Evolutionary conservation across 2,113 vertebrate species (phyloP).

Genomic region (Sorex fumeus): DNA sequence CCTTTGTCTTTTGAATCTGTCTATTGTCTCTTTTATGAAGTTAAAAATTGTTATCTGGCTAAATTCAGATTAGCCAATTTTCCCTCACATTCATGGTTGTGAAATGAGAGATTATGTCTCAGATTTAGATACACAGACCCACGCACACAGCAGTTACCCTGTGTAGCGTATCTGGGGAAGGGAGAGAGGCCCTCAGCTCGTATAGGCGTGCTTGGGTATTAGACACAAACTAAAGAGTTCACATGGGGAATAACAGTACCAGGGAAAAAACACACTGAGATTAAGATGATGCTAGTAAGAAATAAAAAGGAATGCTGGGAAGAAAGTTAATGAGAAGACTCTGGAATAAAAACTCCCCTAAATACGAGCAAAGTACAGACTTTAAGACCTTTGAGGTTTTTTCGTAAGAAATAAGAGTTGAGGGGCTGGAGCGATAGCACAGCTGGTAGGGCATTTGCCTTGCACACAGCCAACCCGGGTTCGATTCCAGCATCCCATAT

Average conservation of each 20-base stretch:
- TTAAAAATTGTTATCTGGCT: constrained; percentile 26
- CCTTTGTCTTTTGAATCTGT: constrained; percentile 22
- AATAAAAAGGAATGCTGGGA: not conserved
- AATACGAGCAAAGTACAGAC: not conserved
- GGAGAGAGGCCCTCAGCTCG: not conserved
- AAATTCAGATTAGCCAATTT: constrained; percentile 15
- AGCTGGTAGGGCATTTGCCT: too few relatives aligned
- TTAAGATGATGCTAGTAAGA: not conserved
- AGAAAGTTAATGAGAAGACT: not conserved
- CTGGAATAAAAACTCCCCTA: not conserved
- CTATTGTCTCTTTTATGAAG: not conserved
- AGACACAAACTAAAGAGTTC: not conserved
- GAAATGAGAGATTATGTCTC: not conserved
- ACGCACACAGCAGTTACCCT: not conserved
- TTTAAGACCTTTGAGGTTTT: not conserved
- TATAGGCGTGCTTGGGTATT: not conserved
- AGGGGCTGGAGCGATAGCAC: too few relatives aligned
- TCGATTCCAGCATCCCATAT: too few relatives aligned
- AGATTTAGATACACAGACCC: not conserved
- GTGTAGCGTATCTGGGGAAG: not conserved
- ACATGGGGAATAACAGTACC: not conserved
- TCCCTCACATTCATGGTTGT: not conserved
- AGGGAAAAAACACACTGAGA: not conserved
- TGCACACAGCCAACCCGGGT: too few relatives aligned
- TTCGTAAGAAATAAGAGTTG: not conserved